Percentiles rank a stretch among this genome's conserved stretches.
Evolutionary conservation across 2,888 invertebrate species (phyloP).

Genomic region (Zaprionus lineosus): DNA sequence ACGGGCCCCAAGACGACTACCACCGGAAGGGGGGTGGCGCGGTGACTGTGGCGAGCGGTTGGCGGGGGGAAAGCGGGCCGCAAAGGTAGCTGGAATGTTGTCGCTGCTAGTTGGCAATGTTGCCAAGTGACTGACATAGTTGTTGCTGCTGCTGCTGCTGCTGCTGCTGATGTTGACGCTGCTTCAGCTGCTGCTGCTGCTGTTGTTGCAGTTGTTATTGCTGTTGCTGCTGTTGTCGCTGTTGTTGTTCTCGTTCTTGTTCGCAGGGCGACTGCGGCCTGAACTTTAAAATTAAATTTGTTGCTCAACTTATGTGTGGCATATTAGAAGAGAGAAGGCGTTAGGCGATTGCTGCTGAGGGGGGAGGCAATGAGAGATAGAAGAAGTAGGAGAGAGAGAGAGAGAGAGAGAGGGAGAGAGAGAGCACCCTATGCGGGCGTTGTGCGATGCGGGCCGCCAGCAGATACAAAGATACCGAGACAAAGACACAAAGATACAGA

Average conservation of each 20-base stretch:
- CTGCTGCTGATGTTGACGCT: conserved; percentile 29
- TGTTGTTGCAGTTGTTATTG: conserved; percentile 13
- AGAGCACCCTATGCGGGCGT: conserved; percentile 57
- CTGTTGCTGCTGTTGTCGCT: conserved; percentile 12
- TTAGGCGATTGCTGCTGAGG: too few relatives aligned
- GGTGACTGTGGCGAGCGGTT: background rate
- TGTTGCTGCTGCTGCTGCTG: conserved; percentile 47
- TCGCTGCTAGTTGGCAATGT: conserved; percentile 73
- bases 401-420: conserved; percentile 22
- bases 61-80: conserved; percentile 15
- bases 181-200: conserved; percentile 11
- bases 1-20: conserved; percentile 54
- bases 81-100: conserved; percentile 72
- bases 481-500: conserved; percentile 47
- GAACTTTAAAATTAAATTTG: conserved; percentile 69
- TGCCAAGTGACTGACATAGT: conserved; percentile 75
- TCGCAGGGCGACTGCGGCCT: conserved; percentile 46
- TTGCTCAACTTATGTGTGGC: conserved; percentile 65
- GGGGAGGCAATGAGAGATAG: background rate
- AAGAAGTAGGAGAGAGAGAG: conserved; percentile 3
- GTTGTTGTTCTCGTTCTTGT: conserved; percentile 14
- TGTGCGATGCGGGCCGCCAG: conserved; percentile 56
- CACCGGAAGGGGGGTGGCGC: conserved; percentile 5
- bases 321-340: conserved; percentile 54
- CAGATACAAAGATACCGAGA: conserved; percentile 32